phyloP scores from a whole-genome alignment of 2,888 invertebrate species.

The Athetis lepigone region DNA sequence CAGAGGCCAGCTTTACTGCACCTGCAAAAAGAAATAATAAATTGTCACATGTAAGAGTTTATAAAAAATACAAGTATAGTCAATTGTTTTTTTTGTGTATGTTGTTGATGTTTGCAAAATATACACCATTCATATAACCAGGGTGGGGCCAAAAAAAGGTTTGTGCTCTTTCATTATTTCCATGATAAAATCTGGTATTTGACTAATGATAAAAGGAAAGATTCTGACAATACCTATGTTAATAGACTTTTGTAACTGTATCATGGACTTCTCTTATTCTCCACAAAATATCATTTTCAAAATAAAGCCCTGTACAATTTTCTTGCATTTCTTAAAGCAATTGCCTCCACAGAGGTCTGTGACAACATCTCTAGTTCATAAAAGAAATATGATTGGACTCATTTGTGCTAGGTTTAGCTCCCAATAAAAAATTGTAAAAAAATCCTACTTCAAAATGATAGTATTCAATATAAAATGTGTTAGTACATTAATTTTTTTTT shows the following conservation, averaged over 20 bases:
- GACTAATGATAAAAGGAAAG: background rate
- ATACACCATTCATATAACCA: slow-evolving; percentile 28
- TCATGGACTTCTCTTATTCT: too few species aligned
- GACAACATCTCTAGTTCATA: background rate
- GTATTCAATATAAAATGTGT: too few species aligned
- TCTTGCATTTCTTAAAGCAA: background rate
- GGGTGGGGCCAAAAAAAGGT: background rate
- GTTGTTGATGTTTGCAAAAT: background rate
- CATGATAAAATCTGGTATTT: background rate
- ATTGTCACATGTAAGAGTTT: too few species aligned
- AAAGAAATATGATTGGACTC: too few species aligned
- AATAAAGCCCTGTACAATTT: background rate
- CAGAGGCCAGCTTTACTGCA: slow-evolving; percentile 91
- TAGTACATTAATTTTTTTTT: too few species aligned
- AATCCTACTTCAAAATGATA: too few species aligned
- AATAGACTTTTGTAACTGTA: too few species aligned
- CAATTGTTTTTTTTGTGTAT: too few species aligned
- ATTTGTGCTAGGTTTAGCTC: background rate
- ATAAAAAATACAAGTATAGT: too few species aligned
- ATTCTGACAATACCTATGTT: background rate
- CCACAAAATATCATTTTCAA: background rate
- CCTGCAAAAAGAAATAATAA: slow-evolving; percentile 86
- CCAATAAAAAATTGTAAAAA: too few species aligned
- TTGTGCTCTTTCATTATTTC: background rate
- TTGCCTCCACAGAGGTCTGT: too few species aligned